Evolutionary conservation across 1,140 invertebrate genomes (phyloP), one percentile per base, ranked within the genome.

Genomic region (Pseudachorutes palmiensis): DNA sequence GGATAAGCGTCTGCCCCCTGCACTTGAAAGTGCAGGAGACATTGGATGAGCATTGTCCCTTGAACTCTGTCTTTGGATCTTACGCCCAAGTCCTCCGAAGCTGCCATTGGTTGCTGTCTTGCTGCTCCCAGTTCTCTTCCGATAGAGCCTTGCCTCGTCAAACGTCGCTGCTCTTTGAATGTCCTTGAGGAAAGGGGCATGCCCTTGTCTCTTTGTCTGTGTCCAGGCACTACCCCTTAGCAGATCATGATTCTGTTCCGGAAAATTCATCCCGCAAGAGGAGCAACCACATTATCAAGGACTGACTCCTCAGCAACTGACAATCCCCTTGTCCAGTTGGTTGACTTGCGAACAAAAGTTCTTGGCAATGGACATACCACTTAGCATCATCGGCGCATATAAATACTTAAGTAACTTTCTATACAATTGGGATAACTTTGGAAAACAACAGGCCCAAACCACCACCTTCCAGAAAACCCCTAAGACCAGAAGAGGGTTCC

Each of bases 361-460:
- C 36, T 19, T 45, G 36, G 9, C 36, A 45, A 45, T 45, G 36
- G 36, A 45, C 9, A 45, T 9, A 12, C 9, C 36, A n/a, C n/a
- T n/a, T n/a, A n/a, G n/a, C n/a, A n/a, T 45, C 19, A 45, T 45
- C 36, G 14, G 51, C 51, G 51, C 51, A 55, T 26, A 24, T 55
- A 55, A 55, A 55, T 55, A 16, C 51, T 55, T 55, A 22, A 55
- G n/a, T n/a, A n/a, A n/a, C n/a, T 55, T 14, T 5, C 51, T 19
- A 14, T 26, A 9, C 51, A 55, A 55, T 55, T 55, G 51, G 12
- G 12, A 9, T 26, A 26, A 5, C 24, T 55, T 14, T 9, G 24
- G 24, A 12, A 19, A 19, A 5, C 51, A 55, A 14, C 24, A 12
- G 24, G 24, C 51, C 51, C 51, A 9, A 12, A 16, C 51, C 51